Conservation (phyloP, 92 coral and sea anemone genomes). For the Epizoanthus illoricatus region DNA sequence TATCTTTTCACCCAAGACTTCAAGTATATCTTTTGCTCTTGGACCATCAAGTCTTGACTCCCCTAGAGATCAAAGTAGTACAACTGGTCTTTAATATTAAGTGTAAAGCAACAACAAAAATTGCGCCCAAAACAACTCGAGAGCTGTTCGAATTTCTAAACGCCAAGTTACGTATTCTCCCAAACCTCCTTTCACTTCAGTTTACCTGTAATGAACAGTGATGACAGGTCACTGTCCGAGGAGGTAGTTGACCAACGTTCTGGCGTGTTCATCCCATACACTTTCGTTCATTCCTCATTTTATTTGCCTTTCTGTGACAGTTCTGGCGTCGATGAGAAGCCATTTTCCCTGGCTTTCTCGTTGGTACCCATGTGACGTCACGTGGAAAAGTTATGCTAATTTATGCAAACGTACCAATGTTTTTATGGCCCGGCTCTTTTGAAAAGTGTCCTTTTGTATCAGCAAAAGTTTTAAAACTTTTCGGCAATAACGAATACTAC, state of each 20-base stretch:
- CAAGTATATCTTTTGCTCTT: slow-evolving; percentile 88
- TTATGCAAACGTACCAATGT: slow-evolving; percentile 56
- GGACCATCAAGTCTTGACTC: slow-evolving; percentile 80
- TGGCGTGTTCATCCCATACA: slow-evolving; percentile 83
- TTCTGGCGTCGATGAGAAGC: slow-evolving; percentile 78
- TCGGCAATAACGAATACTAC: neutral
- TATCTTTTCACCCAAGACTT: slow-evolving; percentile 79
- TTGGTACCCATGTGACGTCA: slow-evolving; percentile 84
- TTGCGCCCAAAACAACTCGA: slow-evolving; percentile 36
- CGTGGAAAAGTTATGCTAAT: slow-evolving; percentile 56
- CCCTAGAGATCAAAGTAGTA: slow-evolving; percentile 58
- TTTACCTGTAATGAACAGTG: slow-evolving; percentile 84
- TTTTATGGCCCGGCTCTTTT: neutral
- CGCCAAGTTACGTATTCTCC: slow-evolving; percentile 35
- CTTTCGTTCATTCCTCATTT: slow-evolving; percentile 80
- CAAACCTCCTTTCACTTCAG: slow-evolving; percentile 1
- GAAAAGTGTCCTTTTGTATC: neutral
- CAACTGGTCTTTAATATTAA: slow-evolving; percentile 50
- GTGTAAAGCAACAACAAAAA: slow-evolving; percentile 36
- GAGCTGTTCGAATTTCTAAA: slow-evolving; percentile 48
- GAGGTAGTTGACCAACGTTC: slow-evolving; percentile 99
- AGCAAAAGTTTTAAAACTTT: neutral
- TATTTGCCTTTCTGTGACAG: slow-evolving; percentile 91
- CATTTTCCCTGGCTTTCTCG: slow-evolving; percentile 53
- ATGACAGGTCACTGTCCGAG: slow-evolving; percentile 97